Conservation (phyloP, 2,888 invertebrate genomes). For the Heliothis peltigera region DNA sequence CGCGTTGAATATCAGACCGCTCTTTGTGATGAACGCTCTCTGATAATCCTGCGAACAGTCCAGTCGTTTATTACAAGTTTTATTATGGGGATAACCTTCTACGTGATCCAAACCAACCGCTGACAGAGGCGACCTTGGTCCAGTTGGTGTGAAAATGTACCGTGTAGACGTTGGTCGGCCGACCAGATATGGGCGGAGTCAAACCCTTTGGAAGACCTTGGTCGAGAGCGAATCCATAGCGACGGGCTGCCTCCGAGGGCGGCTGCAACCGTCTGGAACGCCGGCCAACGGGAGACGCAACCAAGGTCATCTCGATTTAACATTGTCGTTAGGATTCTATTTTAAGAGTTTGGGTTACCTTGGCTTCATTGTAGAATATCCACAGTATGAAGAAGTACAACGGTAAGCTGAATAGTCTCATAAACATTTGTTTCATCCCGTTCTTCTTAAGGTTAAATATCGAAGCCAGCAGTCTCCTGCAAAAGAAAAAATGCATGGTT, state of each 20-base stretch:
- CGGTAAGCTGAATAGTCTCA: conserved; percentile 93
- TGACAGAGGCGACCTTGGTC: too few relatives aligned
- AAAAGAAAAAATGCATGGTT: conserved; percentile 64
- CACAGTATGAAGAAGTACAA: conserved; percentile 94
- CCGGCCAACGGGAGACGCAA: too few relatives aligned
- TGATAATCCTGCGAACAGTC: conserved; percentile 89
- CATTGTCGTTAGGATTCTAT: background rate
- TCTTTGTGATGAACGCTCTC: conserved; percentile 92
- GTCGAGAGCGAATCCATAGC: too few relatives aligned
- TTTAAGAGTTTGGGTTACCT: conserved; percentile 74
- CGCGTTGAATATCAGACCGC: conserved; percentile 92
- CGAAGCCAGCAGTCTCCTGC: conserved; percentile 93
- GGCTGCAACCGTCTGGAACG: too few relatives aligned
- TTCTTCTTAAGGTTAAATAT: conserved; percentile 94
- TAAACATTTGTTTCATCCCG: conserved; percentile 93
- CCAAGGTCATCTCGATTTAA: too few relatives aligned
- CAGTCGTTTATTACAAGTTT: background rate
- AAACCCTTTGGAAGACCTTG: too few relatives aligned
- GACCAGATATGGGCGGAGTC: too few relatives aligned
- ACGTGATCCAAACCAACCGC: too few relatives aligned
- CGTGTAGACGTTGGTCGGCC: too few relatives aligned
- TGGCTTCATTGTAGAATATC: conserved; percentile 93
- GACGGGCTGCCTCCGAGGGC: too few relatives aligned
- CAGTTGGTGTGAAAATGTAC: too few relatives aligned
- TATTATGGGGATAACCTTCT: too few relatives aligned